phyloP scores from a whole-genome alignment of 2,113 vertebrate species.

The Martes martes region DNA sequence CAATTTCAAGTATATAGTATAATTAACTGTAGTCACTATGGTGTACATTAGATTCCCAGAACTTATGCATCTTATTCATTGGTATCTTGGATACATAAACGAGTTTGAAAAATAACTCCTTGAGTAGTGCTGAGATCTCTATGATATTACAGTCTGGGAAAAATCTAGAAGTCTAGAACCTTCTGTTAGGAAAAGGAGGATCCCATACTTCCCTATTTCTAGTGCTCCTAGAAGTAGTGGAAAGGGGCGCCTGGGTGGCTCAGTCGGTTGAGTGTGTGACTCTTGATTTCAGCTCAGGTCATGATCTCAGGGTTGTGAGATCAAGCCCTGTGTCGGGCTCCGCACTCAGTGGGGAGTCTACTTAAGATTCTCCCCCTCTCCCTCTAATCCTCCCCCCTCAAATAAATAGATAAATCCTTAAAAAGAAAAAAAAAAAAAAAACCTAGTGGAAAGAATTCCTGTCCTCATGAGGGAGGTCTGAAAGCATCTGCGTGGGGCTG shows the following conservation, averaged over 20 bases:
- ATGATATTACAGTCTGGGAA: not conserved
- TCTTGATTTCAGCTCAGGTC: not conserved
- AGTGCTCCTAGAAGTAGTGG: not conserved
- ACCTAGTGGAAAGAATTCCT: not conserved
- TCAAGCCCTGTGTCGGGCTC: not conserved
- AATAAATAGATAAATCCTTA: not conserved
- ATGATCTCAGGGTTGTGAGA: not conserved
- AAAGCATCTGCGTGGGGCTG: not conserved
- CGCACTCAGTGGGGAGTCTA: not conserved
- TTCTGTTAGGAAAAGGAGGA: not conserved
- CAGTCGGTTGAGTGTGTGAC: not conserved
- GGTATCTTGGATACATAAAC: not conserved
- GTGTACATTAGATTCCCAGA: not conserved
- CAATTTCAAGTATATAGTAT: not conserved
- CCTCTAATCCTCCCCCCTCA: not conserved
- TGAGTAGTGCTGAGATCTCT: not conserved
- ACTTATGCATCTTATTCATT: not conserved
- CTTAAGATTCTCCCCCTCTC: not conserved
- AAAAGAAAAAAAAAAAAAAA: too few species aligned
- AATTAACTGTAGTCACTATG: not conserved
- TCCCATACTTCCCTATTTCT: not conserved
- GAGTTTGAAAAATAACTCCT: constrained; percentile 17
- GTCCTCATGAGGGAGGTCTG: not conserved
- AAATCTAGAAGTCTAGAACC: not conserved
- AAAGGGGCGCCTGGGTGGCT: not conserved